Conservation (phyloP, 2,113 vertebrate species). For the Monopterus albus region DNA sequence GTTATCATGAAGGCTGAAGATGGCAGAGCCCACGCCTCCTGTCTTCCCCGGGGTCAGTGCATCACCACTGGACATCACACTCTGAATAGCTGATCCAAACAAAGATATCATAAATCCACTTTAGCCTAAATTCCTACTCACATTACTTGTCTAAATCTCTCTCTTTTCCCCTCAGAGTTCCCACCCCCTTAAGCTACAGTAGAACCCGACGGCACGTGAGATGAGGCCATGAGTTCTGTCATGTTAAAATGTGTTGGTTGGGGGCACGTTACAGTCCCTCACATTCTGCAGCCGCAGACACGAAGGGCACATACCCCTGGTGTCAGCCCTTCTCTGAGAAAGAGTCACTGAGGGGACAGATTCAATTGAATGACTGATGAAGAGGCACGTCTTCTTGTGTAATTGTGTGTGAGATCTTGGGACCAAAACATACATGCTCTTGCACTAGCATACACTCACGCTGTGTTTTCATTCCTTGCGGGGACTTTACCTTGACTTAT, state of each 20-base stretch:
- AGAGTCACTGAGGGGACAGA: conserved; percentile 50
- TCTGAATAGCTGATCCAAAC: conserved; percentile 88
- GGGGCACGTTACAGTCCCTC: conserved; percentile 26
- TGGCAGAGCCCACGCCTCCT: conserved; percentile 90
- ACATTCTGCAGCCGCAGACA: conserved; percentile 19
- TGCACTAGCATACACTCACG: conserved; percentile 4
- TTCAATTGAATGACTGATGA: conserved; percentile 54
- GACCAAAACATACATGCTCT: conserved; percentile 38
- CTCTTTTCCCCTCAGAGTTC: background rate
- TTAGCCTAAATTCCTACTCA: conserved; percentile 14
- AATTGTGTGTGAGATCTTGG: conserved; percentile 28
- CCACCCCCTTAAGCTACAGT: background rate
- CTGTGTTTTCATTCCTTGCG: too few relatives aligned
- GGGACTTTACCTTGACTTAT: too few relatives aligned
- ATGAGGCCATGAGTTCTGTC: conserved; percentile 62
- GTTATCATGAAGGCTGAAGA: conserved; percentile 89
- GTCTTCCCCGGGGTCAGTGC: conserved; percentile 89
- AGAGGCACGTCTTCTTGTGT: conserved; percentile 27
- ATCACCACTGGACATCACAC: conserved; percentile 91
- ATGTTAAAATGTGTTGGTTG: conserved; percentile 25
- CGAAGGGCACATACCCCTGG: background rate
- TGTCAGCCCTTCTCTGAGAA: conserved; percentile 16
- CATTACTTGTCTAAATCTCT: conserved; percentile 13
- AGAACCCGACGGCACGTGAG: conserved; percentile 33
- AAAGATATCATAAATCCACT: conserved; percentile 23